Evolutionary conservation across 2,113 vertebrate genomes (phyloP), one percentile per base, ranked within the genome.

Genomic region (Fukomys damarensis): DNA sequence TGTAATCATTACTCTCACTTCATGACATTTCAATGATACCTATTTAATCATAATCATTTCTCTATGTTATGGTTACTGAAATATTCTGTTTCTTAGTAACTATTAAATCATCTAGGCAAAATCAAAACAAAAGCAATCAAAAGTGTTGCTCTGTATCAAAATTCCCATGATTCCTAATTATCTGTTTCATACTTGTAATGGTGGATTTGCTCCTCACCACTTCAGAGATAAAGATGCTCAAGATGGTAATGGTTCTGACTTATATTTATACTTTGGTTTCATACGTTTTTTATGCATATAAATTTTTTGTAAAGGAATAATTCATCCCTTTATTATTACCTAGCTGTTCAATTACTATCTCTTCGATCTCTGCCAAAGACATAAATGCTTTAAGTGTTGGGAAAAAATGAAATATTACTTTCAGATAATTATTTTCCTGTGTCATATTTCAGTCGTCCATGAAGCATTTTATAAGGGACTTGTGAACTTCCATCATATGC

Each of bases 31-130:
- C 66, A 88, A 32, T 46, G 46, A 26, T 82, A 66, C 13, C 26
- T 70, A 91, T 77, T 96, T 90, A 93, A 86, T 86, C n/a, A 72
- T 76, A 84, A 90, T 93, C 9, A 61, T 63, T 85, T 94, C 5
- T 19, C 68, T 93, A 54, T 70, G n/a, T 81, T 81, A 79, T 46
- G 77, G 83, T 81, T 90, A 76, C 24, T 63, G 24, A 35, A 77
- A 66, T 20, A 86, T 8, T 77, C 81, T 56, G 13, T 92, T 95
- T 90, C n/a, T 89, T 86, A 79, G 76, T 66, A 72, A 41, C 30
- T 54, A 0, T 38, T 70, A 88, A 54, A 65, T 70, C n/a, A 83
- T 61, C 7, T 17, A 80, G 26, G n/a, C 13, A 96, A 85, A 93
- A 56, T 30, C 76, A 66, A 79, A 72, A 10, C 65, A 84, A 79